phyloP scores from a whole-genome alignment of 2,888 invertebrate genomes.

The Schrankia costaestrigalis region DNA sequence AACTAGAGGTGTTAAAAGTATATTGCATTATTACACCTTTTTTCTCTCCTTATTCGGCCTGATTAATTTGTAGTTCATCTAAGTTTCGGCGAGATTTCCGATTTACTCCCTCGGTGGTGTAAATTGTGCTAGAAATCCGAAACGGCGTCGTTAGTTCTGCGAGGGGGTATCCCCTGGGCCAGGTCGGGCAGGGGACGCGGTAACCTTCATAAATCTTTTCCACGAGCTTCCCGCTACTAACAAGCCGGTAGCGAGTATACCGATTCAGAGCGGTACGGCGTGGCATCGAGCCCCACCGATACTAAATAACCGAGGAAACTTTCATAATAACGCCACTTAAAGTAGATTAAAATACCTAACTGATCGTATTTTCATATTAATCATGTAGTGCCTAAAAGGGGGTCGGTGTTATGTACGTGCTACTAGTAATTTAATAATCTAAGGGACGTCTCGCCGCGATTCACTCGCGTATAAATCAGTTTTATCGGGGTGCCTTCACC shows the following conservation, averaged over 20 bases:
- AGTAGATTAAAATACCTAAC: slow-evolving; percentile 64
- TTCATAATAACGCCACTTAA: slow-evolving; percentile 66
- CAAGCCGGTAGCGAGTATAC: slow-evolving; percentile 59
- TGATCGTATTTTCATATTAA: slow-evolving; percentile 62
- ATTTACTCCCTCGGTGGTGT: slow-evolving; percentile 58
- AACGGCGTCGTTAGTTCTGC: slow-evolving; percentile 74
- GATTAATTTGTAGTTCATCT: slow-evolving; percentile 62
- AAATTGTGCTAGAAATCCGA: slow-evolving; percentile 76
- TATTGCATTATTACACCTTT: slow-evolving; percentile 47
- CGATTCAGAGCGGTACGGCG: slow-evolving; percentile 16
- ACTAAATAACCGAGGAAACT: slow-evolving; percentile 67
- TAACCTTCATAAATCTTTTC: slow-evolving; percentile 77
- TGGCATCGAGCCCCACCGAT: slow-evolving; percentile 36
- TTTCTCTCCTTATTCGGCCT: slow-evolving; percentile 47
- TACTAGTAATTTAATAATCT: slow-evolving; percentile 64
- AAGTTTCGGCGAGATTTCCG: slow-evolving; percentile 63
- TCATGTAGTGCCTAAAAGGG: slow-evolving; percentile 51
- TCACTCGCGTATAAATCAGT: slow-evolving; percentile 61
- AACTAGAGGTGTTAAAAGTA: slow-evolving; percentile 37
- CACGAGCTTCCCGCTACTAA: slow-evolving; percentile 70
- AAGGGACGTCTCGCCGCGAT: slow-evolving; percentile 53
- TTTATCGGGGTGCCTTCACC: slow-evolving; percentile 55
- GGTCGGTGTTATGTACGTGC: slow-evolving; percentile 44
- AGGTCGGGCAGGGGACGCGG: slow-evolving; percentile 60
- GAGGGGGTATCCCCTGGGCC: slow-evolving; percentile 66